phyloP scores from a whole-genome alignment of 2,113 vertebrate genomes.

The Gymnobelideus leadbeateri region DNA sequence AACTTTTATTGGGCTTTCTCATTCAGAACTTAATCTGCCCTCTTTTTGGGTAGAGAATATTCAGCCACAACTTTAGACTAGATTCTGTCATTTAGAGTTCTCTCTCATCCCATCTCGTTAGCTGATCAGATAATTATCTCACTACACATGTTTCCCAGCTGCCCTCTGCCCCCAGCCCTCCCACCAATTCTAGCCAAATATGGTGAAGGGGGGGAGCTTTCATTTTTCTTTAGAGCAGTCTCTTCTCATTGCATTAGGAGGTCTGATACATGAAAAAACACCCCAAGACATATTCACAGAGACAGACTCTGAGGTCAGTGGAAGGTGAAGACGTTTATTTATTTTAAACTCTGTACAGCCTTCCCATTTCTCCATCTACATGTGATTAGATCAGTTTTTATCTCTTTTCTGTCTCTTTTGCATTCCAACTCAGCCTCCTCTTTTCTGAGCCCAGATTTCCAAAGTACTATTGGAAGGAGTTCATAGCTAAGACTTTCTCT shows the following conservation, averaged over 20 bases:
- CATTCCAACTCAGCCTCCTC: not conserved
- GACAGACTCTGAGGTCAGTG: not conserved
- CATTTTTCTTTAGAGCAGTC: not conserved
- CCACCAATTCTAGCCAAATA: not conserved
- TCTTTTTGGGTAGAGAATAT: not conserved
- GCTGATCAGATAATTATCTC: not conserved
- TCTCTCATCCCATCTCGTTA: not conserved
- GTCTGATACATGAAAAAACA: not conserved
- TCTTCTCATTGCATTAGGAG: not conserved
- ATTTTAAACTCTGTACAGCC: constrained; percentile 27
- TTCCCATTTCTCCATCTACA: constrained; percentile 20
- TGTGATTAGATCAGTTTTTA: not conserved
- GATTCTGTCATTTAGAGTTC: not conserved
- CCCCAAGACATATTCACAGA: not conserved
- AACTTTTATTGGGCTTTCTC: constrained; percentile 17
- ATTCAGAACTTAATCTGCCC: not conserved
- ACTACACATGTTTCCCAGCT: constrained; percentile 1
- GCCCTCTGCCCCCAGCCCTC: not conserved
- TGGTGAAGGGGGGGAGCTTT: not conserved
- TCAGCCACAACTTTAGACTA: not conserved
- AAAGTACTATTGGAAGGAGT: not conserved
- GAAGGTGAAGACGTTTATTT: constrained; percentile 14
- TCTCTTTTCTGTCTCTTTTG: not conserved
- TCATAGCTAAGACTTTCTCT: not conserved
- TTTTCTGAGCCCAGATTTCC: not conserved